These are phyloP conservation scores for Erebia aethiops DNA, from an alignment of 2,888 invertebrate species.

Conservation along the genomic window DNA sequence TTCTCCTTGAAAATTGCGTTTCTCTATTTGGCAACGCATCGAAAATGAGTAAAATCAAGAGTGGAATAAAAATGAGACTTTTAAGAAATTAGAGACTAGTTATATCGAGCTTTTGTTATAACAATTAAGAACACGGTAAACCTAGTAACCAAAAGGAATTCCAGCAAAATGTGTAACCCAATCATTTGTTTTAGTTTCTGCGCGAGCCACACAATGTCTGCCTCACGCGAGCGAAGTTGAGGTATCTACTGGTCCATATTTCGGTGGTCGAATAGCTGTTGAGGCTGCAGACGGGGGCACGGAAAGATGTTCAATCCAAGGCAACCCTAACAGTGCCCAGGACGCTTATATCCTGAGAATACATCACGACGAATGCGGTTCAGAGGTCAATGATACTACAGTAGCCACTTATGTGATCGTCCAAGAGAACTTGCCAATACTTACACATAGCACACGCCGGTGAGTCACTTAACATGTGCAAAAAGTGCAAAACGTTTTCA, in stretches of 20 bases:
- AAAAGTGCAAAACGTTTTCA: conserved; percentile 35
- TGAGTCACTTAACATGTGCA: conserved; percentile 47
- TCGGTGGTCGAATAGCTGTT: conserved; percentile 90
- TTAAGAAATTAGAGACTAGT: not conserved
- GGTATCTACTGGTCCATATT: conserved; percentile 91
- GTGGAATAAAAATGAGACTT: conserved; percentile 1
- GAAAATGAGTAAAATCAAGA: not conserved
- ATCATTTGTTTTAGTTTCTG: conserved; percentile 85
- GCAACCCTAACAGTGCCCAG: conserved; percentile 87
- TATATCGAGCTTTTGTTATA: not conserved
- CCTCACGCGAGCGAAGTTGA: conserved; percentile 92
- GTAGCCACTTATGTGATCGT: conserved; percentile 92
- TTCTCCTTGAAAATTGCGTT: not conserved
- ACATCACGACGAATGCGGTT: conserved; percentile 89
- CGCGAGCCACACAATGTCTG: conserved; percentile 90
- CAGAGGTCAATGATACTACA: conserved; percentile 89
- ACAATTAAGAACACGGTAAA: not conserved
- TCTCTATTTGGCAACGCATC: not conserved
- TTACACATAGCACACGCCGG: conserved; percentile 91
- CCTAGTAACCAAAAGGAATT: not conserved
- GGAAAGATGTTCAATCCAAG: conserved; percentile 88
- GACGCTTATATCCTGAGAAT: conserved; percentile 90
- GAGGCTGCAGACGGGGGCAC: conserved; percentile 87
- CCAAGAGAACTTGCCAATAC: conserved; percentile 91
- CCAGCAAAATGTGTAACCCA: not conserved